These are phyloP conservation scores for Caiman crocodilus DNA, from an alignment of 2,797 vertebrate species.

Conservation along the genomic window DNA sequence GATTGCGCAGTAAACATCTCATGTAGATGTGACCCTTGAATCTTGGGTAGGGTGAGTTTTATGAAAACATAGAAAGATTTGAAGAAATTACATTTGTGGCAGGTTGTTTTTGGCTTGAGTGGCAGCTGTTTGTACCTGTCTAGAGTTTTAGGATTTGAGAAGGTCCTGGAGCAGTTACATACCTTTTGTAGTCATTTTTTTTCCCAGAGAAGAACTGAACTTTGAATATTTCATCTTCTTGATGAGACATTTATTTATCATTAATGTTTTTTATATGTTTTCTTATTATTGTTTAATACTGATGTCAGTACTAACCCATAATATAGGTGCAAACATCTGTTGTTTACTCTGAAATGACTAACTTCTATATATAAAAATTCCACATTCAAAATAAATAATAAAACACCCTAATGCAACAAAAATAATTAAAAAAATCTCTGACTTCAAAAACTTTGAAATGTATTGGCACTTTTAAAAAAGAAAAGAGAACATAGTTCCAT, in stretches of 20 bases:
- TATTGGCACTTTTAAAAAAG: slow-evolving; percentile 64
- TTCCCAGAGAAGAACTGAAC: slow-evolving; percentile 37
- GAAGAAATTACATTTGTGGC: background rate
- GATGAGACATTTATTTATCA: slow-evolving; percentile 79
- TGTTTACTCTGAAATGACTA: slow-evolving; percentile 82
- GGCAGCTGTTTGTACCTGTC: background rate
- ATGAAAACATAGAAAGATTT: background rate
- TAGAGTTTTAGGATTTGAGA: background rate
- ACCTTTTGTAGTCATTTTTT: slow-evolving; percentile 39
- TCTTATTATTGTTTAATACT: slow-evolving; percentile 81
- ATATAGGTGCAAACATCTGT: slow-evolving; percentile 83
- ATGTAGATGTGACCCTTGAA: background rate
- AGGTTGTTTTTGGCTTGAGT: background rate
- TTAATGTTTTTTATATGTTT: slow-evolving; percentile 82
- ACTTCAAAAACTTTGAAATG: slow-evolving; percentile 68
- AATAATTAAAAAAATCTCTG: slow-evolving; percentile 49
- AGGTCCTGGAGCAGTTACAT: background rate
- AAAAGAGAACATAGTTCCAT: slow-evolving; percentile 23
- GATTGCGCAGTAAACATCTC: too few species aligned
- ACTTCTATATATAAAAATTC: slow-evolving; percentile 72
- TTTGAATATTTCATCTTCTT: slow-evolving; percentile 72
- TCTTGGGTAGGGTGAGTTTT: background rate
- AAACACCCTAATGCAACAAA: slow-evolving; percentile 60
- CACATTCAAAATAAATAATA: slow-evolving; percentile 72
- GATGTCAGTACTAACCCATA: slow-evolving; percentile 76